phyloP scores from a whole-genome alignment of 2,888 invertebrate species.

The Alviniconcha strummeri region DNA sequence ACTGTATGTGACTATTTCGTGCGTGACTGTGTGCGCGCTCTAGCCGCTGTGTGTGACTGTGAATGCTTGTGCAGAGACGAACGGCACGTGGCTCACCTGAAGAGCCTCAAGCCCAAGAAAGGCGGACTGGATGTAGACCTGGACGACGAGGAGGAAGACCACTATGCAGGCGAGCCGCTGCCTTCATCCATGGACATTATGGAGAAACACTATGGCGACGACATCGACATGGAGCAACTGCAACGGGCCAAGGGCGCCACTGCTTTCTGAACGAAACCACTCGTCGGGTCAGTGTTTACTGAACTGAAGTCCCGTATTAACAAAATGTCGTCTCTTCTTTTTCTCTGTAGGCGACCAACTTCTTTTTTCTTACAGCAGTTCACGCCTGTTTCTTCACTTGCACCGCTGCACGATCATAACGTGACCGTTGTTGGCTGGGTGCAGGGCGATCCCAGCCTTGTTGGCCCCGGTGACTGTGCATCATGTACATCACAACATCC shows the following conservation, averaged over 20 bases:
- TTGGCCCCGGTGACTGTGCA: too few species aligned
- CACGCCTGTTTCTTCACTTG: too few species aligned
- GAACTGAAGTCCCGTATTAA: neutral
- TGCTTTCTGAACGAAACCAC: neutral
- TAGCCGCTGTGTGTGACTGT: too few species aligned
- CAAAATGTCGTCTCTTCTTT: too few species aligned
- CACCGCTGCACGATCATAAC: too few species aligned
- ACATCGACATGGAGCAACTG: conserved; percentile 24
- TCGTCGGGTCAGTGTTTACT: neutral
- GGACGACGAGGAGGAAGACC: neutral
- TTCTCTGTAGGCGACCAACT: too few species aligned
- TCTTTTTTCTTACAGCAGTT: too few species aligned
- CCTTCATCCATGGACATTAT: conserved; percentile 18
- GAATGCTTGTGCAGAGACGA: neutral
- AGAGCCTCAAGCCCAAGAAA: conserved; percentile 18
- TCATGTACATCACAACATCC: too few species aligned
- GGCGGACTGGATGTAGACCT: conserved; percentile 16
- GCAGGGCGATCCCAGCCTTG: too few species aligned
- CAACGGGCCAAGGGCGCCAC: conserved; percentile 22
- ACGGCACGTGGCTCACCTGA: conserved; percentile 19
- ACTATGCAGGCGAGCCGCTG: conserved; percentile 14
- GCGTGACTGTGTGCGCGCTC: too few species aligned
- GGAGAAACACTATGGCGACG: conserved; percentile 25
- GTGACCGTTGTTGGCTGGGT: too few species aligned
- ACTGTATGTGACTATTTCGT: too few species aligned